Percentiles rank a stretch among this genome's conserved stretches.
Evolutionary conservation across 2,797 vertebrate species (phyloP).

Genomic region (Acipenser ruthenus): DNA sequence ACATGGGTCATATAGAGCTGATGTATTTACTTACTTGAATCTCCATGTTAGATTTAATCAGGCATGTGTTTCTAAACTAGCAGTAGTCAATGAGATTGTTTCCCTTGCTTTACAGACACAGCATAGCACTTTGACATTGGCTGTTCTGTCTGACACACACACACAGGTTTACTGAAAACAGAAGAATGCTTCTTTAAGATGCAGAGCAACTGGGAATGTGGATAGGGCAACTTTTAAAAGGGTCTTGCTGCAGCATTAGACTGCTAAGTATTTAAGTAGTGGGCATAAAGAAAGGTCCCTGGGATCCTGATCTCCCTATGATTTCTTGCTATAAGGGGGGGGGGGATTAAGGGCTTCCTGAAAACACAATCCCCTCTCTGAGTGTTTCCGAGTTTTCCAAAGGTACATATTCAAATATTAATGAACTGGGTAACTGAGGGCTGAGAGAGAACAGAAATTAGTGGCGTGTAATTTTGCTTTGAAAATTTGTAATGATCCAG

Average conservation of each 20-base stretch:
- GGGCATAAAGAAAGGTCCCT: conserved; percentile 47
- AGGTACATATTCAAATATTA: conserved; percentile 59
- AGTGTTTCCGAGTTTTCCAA: conserved; percentile 44
- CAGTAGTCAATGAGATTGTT: too few species aligned
- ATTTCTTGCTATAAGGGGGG: too few species aligned
- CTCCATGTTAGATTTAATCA: too few species aligned
- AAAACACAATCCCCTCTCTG: conserved; percentile 50
- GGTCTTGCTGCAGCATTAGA: conserved; percentile 36
- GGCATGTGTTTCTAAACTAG: too few species aligned
- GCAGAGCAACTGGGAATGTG: conserved; percentile 17
- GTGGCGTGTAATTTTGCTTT: conserved; percentile 43
- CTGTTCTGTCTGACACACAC: conserved; percentile 43
- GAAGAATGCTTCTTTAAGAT: conserved; percentile 20
- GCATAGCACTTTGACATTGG: too few species aligned
- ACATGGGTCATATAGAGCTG: too few species aligned
- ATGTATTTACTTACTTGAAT: too few species aligned
- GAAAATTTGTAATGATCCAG: conserved; percentile 2
- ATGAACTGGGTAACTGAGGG: conserved; percentile 39
- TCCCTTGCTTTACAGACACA: too few species aligned
- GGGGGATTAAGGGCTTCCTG: conserved; percentile 58
- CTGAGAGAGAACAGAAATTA: conserved; percentile 37
- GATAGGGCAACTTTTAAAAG: conserved; percentile 34
- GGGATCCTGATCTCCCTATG: conserved; percentile 50
- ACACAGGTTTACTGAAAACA: background rate
- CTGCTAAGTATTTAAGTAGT: conserved; percentile 45